Evolutionary conservation across 2,888 invertebrate species (phyloP).

Genomic region (Andrena praecox): DNA sequence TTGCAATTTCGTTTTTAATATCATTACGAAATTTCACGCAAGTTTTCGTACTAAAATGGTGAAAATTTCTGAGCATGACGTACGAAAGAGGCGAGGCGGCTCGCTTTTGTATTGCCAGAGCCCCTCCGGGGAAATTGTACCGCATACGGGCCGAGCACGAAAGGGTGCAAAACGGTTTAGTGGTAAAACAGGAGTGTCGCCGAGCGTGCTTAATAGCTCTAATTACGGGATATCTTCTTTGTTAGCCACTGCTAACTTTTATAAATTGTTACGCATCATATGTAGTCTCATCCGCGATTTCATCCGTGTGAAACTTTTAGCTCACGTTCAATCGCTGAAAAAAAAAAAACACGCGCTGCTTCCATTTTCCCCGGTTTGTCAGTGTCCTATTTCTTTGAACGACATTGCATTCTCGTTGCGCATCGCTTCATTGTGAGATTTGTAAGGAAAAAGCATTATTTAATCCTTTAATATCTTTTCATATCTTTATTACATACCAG

Average conservation of each 20-base stretch:
- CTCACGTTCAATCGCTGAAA: too few species aligned
- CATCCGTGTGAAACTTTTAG: background rate
- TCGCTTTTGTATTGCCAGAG: constrained; percentile 17
- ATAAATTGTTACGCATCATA: constrained; percentile 33
- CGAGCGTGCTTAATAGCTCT: constrained; percentile 71
- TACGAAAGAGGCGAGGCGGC: constrained; percentile 13
- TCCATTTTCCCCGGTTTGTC: background rate
- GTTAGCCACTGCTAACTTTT: constrained; percentile 59
- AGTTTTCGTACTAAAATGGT: constrained; percentile 13
- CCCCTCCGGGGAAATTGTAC: constrained; percentile 28
- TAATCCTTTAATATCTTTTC: too few species aligned
- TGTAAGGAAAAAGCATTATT: background rate
- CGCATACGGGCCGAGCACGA: background rate
- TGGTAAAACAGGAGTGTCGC: constrained; percentile 55
- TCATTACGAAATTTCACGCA: background rate
- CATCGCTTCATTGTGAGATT: background rate
- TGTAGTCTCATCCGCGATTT: background rate
- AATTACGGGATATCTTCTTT: constrained; percentile 67
- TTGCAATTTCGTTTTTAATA: background rate
- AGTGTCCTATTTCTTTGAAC: background rate
- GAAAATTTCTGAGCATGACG: constrained; percentile 31
- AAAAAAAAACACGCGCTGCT: background rate
- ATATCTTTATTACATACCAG: background rate
- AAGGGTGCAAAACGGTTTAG: constrained; percentile 21
- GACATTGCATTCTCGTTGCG: background rate